Conservation (phyloP, 2,113 vertebrate genomes). For the Phocoena phocoena region DNA sequence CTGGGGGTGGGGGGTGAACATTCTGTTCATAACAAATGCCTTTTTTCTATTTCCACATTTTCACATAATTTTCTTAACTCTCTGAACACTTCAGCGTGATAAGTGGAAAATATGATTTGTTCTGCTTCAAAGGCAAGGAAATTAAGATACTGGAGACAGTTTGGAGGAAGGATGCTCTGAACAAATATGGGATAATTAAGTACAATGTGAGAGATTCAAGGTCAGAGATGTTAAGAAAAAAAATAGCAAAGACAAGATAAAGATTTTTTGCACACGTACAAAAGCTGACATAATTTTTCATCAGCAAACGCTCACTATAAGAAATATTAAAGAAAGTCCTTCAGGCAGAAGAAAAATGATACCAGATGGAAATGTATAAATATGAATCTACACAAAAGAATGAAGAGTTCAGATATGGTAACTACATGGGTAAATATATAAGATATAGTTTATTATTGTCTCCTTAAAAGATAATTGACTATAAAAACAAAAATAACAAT, state of each 20-base stretch:
- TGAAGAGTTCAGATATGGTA: background rate
- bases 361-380: background rate
- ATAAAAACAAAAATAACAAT: background rate
- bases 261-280: background rate
- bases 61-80: background rate
- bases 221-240: background rate
- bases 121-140: background rate
- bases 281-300: background rate
- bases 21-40: background rate
- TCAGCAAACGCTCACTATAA: background rate
- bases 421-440: background rate
- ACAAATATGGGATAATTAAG: background rate
- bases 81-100: background rate
- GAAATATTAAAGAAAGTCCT: background rate
- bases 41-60: background rate
- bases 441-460: background rate
- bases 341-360: background rate
- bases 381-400: background rate
- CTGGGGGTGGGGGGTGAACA: background rate
- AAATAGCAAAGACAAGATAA: background rate
- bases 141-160: background rate
- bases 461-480: background rate
- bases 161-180: background rate
- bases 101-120: background rate
- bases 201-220: background rate